phyloP scores from a whole-genome alignment of 1,140 invertebrate species.

The Nixonia krombeini region DNA sequence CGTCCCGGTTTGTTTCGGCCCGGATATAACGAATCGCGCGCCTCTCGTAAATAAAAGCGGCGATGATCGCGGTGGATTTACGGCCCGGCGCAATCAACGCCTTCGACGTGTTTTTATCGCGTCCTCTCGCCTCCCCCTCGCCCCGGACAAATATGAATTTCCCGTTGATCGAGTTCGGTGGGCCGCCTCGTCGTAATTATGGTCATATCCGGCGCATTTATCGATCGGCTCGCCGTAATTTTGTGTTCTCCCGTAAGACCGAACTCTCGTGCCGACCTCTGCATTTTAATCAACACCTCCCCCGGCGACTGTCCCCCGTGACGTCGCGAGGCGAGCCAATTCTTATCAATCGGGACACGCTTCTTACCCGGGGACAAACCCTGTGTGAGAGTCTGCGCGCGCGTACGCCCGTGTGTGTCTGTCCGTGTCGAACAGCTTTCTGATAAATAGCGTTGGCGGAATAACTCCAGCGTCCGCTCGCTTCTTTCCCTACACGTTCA shows the following conservation, averaged over 20 bases:
- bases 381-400: background rate
- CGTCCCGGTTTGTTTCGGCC: too few species aligned
- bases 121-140: background rate
- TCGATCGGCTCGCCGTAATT: constrained; percentile 4
- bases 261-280: background rate
- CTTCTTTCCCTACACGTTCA: background rate
- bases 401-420: too few species aligned
- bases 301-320: background rate
- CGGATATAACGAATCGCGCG: constrained; percentile 4
- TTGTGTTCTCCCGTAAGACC: background rate
- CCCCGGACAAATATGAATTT: background rate
- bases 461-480: background rate
- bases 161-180: background rate
- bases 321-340: background rate
- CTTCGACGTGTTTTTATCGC: constrained; percentile 5
- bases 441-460: background rate
- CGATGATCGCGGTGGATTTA: background rate
- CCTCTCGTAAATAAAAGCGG: background rate
- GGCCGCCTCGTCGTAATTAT: constrained; percentile 1
- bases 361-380: too few species aligned
- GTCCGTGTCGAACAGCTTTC: too few species aligned
- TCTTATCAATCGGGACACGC: background rate
- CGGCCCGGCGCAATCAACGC: constrained; percentile 2
- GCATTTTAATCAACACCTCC: background rate
- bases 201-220: constrained; percentile 1